Base-by-base conservation (phyloP, 2,888 invertebrate species). In the Deladenus siricidicola region DNA sequence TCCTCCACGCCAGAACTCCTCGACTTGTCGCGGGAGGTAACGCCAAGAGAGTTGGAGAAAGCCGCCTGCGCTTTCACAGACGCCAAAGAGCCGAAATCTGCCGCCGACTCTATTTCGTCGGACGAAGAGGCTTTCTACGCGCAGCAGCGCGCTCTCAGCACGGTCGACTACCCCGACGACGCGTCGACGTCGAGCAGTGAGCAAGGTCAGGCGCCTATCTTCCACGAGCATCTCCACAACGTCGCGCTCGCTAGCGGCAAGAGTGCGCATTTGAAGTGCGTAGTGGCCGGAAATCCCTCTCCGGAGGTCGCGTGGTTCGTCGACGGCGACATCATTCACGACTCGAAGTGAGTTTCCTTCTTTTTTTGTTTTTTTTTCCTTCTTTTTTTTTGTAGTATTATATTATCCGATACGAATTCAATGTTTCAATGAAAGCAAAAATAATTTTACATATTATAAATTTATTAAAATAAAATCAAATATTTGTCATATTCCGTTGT, bases 241-340 rank as follows among this genome's bases (percentile, higher is more conserved):
- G 49, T 56, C 8, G 45, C 56, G 1, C 62, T 60, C n/a, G 42
- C 52, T n/a, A 43, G 66, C 14, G 71, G 72, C 45, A 63, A 70
- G 34, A 64, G 70, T 3, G 62, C 65, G 21, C 71, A 71, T 26
- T 52, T 74, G 64, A 74, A 74, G 51, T 79, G 80, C 63, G 66
- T 73, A 34, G 74, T 82, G 34, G 66, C 70, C 4, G 82, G 81
- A 6, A 69, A 71, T 42, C 82, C 82, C 2, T 67, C 70, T 30
- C 78, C 78, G 1, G 58, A 74, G 70, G 72, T 81, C 74, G 74
- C 70, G 65, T 75, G 73, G 76, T 70, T 68, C 26, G 75, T 78
- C 39, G 78, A 78, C 62, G 77, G 78, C 26, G 76, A 75, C 53
- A 64, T 63, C 28, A 72, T 78, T 48, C 48, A 56, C 24, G 62